These are phyloP conservation scores for Gopherus flavomarginatus DNA, from an alignment of 2,113 vertebrate genomes.

Conservation along the genomic window DNA sequence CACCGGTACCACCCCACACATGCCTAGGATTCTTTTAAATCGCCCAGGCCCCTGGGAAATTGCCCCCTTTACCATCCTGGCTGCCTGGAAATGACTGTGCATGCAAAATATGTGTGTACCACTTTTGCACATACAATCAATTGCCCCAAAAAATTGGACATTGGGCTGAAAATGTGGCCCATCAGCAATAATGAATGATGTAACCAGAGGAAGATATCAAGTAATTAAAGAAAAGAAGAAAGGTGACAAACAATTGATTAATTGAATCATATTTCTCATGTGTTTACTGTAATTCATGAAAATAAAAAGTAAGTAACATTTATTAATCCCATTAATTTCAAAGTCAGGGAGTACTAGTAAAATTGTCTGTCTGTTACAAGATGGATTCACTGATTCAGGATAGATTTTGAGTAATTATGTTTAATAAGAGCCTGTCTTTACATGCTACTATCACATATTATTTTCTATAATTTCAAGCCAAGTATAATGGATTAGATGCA, in stretches of 20 bases:
- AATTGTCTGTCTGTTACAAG: constrained; percentile 34
- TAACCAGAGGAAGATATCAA: neutral
- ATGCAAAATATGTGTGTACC: neutral
- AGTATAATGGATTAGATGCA: constrained; percentile 41
- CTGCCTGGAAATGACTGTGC: neutral
- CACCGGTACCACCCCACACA: too few species aligned
- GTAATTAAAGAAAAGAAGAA: constrained; percentile 43
- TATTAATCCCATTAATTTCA: constrained; percentile 57
- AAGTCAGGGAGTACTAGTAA: constrained; percentile 37
- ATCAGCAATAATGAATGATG: constrained; percentile 1
- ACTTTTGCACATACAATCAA: neutral
- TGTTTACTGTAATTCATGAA: neutral
- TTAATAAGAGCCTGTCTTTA: constrained; percentile 49
- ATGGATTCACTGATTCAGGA: constrained; percentile 63
- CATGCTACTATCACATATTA: constrained; percentile 60
- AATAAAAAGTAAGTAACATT: neutral
- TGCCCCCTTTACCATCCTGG: too few species aligned
- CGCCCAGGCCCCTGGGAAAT: too few species aligned
- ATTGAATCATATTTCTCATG: constrained; percentile 38
- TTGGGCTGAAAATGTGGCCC: constrained; percentile 24
- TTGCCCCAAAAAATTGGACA: neutral
- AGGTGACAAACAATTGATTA: constrained; percentile 60
- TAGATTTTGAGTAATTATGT: constrained; percentile 47
- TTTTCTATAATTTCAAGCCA: constrained; percentile 52
- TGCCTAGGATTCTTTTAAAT: too few species aligned